phyloP scores from a whole-genome alignment of 1,140 invertebrate genomes.

The Brachionus paranguensis region DNA sequence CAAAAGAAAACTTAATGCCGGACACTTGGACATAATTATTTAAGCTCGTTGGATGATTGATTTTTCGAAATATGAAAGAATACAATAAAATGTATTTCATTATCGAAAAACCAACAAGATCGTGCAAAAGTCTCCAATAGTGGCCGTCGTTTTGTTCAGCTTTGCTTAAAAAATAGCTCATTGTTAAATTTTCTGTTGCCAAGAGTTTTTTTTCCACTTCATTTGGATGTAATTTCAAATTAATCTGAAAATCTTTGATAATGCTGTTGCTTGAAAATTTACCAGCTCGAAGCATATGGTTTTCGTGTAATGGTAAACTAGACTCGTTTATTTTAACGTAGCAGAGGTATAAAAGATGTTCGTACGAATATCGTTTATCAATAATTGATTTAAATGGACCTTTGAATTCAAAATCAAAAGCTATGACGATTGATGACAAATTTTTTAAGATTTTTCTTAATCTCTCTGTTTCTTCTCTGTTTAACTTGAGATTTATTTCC shows the following conservation, averaged over 20 bases:
- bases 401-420: slow-evolving; percentile 34
- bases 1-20: background rate
- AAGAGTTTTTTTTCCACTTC: slow-evolving; percentile 4
- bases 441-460: background rate
- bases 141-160: background rate
- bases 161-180: slow-evolving; percentile 8
- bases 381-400: slow-evolving; percentile 26
- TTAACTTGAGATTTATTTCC: slow-evolving; percentile 19
- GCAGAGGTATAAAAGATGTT: slow-evolving; percentile 22
- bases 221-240: background rate
- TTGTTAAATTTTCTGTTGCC: slow-evolving; percentile 5
- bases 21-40: slow-evolving; percentile 32
- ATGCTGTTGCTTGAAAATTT: background rate
- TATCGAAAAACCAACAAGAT: background rate
- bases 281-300: slow-evolving; percentile 15
- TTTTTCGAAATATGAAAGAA: background rate
- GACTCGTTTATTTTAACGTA: slow-evolving; percentile 37
- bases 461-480: background rate
- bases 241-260: background rate
- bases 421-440: background rate
- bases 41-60: background rate
- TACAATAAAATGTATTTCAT: slow-evolving; percentile 39
- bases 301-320: background rate
- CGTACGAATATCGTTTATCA: background rate
- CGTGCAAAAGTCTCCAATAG: slow-evolving; percentile 16